Evolutionary conservation across 2,113 vertebrate species (phyloP), one percentile per base, ranked within the genome.

Genomic region (Acanthisitta chloris): DNA sequence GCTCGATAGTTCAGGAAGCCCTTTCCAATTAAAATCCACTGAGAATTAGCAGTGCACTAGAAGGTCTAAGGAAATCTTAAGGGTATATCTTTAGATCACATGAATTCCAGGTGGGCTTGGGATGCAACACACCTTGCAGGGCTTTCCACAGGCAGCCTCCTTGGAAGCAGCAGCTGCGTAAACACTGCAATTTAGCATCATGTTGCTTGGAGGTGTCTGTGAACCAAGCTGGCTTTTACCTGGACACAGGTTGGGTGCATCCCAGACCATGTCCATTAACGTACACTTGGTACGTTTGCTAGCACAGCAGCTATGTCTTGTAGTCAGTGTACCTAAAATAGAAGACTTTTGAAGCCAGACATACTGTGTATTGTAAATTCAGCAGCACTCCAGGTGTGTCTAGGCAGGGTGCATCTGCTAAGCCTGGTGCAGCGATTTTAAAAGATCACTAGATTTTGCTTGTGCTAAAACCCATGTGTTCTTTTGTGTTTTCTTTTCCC

Each of bases 351-450:
- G 2, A 86, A 92, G 28, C 9, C 70, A 74, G 52, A 26, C 19
- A 17, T 59, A 71, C 55, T 48, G 12, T 57, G 64, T 55, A 40
- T 72, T 92, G 94, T 92, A 89, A 92, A 97, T 84, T 87, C 83
- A 96, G 83, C 61, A 67, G 54, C 46, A 23, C 46, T 74, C 67
- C 94, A 92, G 92, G 95, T 92, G 80, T 6, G 2, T 23, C 72
- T 54, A 78, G 69, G 80, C 83, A 52, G 83, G 88, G 46, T 91
- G 83, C 91, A 92, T 90, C 94, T 95, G 83, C 55, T 84, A 84
- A 94, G 59, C 57, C 51, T 45, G 58, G 81, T 86, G 61, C 72
- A 74, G 48, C 19, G 65, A 72, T 94, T 96, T 94, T 86, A 72
- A 76, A 92, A 71, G 73, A 84, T 81, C 81, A 26, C 45, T 79